Percentiles rank a stretch among this genome's conserved stretches.
Conservation (phyloP, 2,888 invertebrate species). For the Xylota segnis region DNA sequence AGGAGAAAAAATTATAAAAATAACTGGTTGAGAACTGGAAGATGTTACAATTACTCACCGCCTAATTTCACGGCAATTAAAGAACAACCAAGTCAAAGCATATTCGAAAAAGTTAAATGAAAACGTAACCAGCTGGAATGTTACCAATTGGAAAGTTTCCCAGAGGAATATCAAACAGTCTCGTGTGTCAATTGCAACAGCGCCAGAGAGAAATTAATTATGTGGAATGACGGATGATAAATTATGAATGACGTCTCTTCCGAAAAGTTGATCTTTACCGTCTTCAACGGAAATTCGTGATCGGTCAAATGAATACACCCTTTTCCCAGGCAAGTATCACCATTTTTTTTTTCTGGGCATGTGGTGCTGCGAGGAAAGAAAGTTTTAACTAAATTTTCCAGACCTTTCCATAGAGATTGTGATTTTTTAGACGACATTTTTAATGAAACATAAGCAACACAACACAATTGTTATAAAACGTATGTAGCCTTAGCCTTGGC, state of each 20-base stretch:
- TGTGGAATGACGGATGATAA: not conserved
- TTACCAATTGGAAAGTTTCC: not conserved
- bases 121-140: not conserved
- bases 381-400: too few species aligned
- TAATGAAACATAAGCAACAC: too few species aligned
- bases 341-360: too few species aligned
- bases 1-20: not conserved
- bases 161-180: not conserved
- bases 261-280: not conserved
- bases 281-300: too few species aligned
- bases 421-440: too few species aligned
- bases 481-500: too few species aligned
- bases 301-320: too few species aligned
- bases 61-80: constrained; percentile 2
- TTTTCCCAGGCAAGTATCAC: too few species aligned
- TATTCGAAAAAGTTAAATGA: not conserved
- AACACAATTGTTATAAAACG: too few species aligned
- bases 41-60: not conserved
- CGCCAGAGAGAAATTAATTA: not conserved
- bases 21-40: not conserved
- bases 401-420: too few species aligned
- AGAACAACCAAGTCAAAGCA: not conserved
- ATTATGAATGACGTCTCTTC: not conserved
- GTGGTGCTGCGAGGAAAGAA: too few species aligned
- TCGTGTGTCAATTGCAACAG: constrained; percentile 6